Base-by-base conservation (phyloP, 2,797 vertebrate species). In the Hydrolagus colliei region DNA sequence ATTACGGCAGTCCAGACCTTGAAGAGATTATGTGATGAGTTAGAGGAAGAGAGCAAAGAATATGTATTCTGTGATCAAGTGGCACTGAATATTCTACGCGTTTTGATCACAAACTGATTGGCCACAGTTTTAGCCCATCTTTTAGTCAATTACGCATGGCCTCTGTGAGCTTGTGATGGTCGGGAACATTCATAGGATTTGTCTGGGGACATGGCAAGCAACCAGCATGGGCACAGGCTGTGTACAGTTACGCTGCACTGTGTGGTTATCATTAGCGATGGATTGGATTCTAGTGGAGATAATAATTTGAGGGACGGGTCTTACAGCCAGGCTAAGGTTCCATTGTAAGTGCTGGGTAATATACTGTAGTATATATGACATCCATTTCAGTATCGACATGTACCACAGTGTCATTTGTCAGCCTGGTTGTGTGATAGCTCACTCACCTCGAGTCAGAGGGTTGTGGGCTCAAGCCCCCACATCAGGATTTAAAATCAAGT, bases 111-210 rank as follows among this genome's bases (percentile, higher is more conserved):
- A 93, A 91, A 88, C 93, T 94, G 93, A 94, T 93, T 93, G 93
- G 93, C 92, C 93, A 92, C 93, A 94, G 93, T 94, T 94, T 93
- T 93, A 93, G 89, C 93, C 92, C 93, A 93, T 94, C 93, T 94
- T 94, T 92, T 91, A 94, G 93, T 94, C 93, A 93, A 93, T 94
- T 94, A 93, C 91, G 93, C 93, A 92, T 91, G 91, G 93, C 91
- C 93, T 90, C 91, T 86, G 89, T 90, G 92, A 92, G 91, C 92
- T 90, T 80, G 88, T 79, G 90, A 87, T 88, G 88, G 91, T 91
- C 90, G 84, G 93, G 87, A 90, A 87, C 92, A 87, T 87, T 90
- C 92, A 91, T 91, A 88, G 92, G 92, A 89, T 90, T 87, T 91
- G 92, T 91, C 92, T 91, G 91, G 88, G 87, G 14, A 87, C 87